Evolutionary conservation across 1,140 invertebrate species (phyloP), one percentile per base, ranked within the genome.

Genomic region (Phocides pigmalion): DNA sequence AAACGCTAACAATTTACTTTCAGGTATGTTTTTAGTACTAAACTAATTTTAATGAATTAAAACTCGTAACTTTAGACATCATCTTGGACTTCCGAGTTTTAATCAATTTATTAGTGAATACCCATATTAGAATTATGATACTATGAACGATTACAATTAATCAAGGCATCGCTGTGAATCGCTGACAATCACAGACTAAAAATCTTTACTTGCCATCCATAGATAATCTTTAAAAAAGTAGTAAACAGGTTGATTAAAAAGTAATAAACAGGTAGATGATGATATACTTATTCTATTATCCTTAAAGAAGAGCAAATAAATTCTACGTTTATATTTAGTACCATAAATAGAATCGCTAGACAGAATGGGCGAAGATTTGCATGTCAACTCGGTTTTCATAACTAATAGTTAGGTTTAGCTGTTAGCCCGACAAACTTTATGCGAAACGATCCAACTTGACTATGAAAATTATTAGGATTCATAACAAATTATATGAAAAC

Each of bases 361-460:
- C 62, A 66, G 66, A 82, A 77, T 81, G 73, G 74, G 69, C 70
- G 58, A 70, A 75, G 82, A 84, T 86, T 87, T 89, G 81, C 83
- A 81, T 87, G 83, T 84, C 81, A 84, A 79, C 78, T 87, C 68
- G 64, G 75, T 82, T 86, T 79, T 77, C 74, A 81, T 86, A 81
- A 87, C 77, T 86, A 85, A 87, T 85, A 82, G 76, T 83, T 87
- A 75, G 67, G 66, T 67, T 70, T 75, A 66, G 70, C 74, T 73
- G 69, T 77, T 76, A 82, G 73, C 64, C 65, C 50, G 65, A 44
- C 68, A 58, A 83, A 82, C 69, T 82, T 79, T 72, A 70, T 67
- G 71, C 61, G 53, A 54, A 87, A 82, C 76, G 74, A 75, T 66
- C 71, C 25, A 83, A 82, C 72, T 81, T 74, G 63, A 79, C 70